phyloP scores from a whole-genome alignment of 2,888 invertebrate species.

The Perizoma affinitatum region DNA sequence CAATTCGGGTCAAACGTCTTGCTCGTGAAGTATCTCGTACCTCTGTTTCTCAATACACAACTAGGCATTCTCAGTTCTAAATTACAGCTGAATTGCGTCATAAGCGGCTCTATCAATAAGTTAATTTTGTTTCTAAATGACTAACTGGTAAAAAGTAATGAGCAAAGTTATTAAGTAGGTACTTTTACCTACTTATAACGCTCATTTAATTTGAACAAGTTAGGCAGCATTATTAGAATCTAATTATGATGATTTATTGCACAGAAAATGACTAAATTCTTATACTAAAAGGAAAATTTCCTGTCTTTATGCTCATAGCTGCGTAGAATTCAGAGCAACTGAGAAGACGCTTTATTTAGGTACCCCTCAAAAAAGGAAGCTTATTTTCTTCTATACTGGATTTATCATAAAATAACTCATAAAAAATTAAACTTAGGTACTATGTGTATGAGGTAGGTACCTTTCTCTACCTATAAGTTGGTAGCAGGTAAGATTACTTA shows the following conservation, averaged over 20 bases:
- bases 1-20: constrained; percentile 72
- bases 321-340: no score
- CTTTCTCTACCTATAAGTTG: background rate
- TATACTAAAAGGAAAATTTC: no score
- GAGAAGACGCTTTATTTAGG: no score
- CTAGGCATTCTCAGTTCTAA: constrained; percentile 9
- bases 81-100: background rate
- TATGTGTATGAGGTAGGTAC: no score
- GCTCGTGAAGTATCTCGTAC: constrained; percentile 43
- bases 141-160: constrained; percentile 3
- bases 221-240: background rate
- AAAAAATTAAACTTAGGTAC: no score
- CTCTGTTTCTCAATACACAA: constrained; percentile 47
- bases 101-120: constrained; percentile 1
- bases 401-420: no score
- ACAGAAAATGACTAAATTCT: no score
- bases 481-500: background rate
- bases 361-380: no score
- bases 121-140: constrained; percentile 2
- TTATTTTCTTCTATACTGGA: no score
- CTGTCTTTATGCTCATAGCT: no score
- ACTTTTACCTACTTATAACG: background rate
- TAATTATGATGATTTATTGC: no score
- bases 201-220: constrained; percentile 3
- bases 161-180: constrained; percentile 1